phyloP scores from a whole-genome alignment of 2,797 vertebrate species.

The Triplophysa bombifrons region DNA sequence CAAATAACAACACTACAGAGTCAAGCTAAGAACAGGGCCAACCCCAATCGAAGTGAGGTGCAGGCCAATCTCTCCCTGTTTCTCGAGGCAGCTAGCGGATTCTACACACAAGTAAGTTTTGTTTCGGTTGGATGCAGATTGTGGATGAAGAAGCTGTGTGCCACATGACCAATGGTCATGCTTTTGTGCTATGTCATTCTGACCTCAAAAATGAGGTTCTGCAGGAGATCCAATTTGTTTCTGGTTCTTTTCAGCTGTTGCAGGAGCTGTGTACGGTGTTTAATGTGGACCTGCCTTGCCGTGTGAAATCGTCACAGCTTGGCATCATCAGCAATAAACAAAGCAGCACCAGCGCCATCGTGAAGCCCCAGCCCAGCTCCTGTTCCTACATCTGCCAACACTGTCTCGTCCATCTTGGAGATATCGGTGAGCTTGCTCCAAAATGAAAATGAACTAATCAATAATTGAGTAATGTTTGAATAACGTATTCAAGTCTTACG shows the following conservation, averaged over 20 bases:
- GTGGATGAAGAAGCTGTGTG: too few species aligned
- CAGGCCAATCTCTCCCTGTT: slow-evolving; percentile 98
- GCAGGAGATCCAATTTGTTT: not conserved
- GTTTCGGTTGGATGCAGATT: too few species aligned
- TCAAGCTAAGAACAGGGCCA: slow-evolving; percentile 98
- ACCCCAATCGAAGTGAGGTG: slow-evolving; percentile 97
- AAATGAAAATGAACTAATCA: too few species aligned
- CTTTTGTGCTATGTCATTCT: not conserved
- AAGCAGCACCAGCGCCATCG: slow-evolving; percentile 86
- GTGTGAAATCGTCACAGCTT: slow-evolving; percentile 95
- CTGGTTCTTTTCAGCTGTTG: slow-evolving; percentile 78
- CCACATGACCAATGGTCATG: not conserved
- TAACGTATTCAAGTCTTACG: not conserved
- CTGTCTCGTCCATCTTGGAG: slow-evolving; percentile 98
- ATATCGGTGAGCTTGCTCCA: slow-evolving; percentile 83
- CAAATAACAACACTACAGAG: slow-evolving; percentile 99
- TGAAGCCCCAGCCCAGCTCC: slow-evolving; percentile 97
- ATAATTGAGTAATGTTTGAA: too few species aligned
- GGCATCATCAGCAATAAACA: slow-evolving; percentile 98
- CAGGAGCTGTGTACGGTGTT: slow-evolving; percentile 99
- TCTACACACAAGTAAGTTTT: slow-evolving; percentile 94
- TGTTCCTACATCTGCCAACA: slow-evolving; percentile 99
- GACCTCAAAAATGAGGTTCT: not conserved
- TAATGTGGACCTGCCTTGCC: slow-evolving; percentile 96
- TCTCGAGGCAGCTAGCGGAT: slow-evolving; percentile 97